phyloP scores from a whole-genome alignment of 1,140 invertebrate species.

The Pinna nobilis region DNA sequence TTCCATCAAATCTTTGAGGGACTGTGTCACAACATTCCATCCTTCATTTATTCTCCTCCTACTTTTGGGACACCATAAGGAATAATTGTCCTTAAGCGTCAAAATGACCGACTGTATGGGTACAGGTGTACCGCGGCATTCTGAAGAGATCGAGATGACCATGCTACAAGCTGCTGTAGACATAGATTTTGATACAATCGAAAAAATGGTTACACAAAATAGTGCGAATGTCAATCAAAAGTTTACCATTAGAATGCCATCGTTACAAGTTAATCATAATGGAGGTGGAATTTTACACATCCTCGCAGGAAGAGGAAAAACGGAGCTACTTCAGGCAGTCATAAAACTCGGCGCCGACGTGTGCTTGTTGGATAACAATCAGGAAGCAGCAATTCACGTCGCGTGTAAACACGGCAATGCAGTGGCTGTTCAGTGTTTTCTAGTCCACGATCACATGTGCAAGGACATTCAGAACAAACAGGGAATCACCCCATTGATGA shows the following conservation, averaged over 20 bases:
- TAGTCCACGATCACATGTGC: conserved; percentile 34
- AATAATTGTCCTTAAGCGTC: neutral
- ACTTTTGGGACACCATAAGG: too few relatives aligned
- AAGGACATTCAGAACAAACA: conserved; percentile 55
- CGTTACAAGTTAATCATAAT: conserved; percentile 40
- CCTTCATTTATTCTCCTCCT: too few relatives aligned
- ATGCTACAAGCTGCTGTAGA: conserved; percentile 50
- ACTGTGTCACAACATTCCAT: neutral
- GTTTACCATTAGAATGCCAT: conserved; percentile 45
- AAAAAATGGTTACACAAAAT: conserved; percentile 28
- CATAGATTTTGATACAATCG: conserved; percentile 37
- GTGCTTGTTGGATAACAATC: conserved; percentile 47
- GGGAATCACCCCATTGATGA: conserved; percentile 56
- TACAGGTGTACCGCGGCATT: conserved; percentile 5
- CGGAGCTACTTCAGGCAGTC: conserved; percentile 38
- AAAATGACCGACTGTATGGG: neutral
- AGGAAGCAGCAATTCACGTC: conserved; percentile 55
- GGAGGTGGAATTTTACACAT: conserved; percentile 53
- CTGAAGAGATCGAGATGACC: conserved; percentile 24
- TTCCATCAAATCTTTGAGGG: neutral
- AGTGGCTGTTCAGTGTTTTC: conserved; percentile 45
- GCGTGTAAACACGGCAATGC: conserved; percentile 55
- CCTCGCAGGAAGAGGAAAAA: conserved; percentile 42
- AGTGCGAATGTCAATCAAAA: conserved; percentile 50
- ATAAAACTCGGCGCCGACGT: conserved; percentile 46